Evolutionary conservation across 1,140 invertebrate species (phyloP), one percentile per base, ranked within the genome.

Genomic region (Oncopodura yosiiana): DNA sequence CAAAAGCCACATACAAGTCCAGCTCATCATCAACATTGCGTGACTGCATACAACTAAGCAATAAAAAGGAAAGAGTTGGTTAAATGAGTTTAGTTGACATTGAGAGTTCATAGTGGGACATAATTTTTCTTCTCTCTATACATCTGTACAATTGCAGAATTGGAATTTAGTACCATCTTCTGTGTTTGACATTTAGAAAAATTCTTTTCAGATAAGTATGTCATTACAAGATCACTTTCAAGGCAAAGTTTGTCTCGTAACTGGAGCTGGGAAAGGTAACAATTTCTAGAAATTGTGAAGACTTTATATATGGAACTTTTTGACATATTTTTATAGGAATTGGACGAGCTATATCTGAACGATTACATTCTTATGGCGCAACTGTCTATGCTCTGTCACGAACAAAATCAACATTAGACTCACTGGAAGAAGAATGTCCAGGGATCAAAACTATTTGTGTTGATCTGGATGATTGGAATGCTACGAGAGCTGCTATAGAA

Each of bases 231-330:
- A 54, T 1, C 48, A 70, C 55, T 83, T 87, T 56, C 71, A 75
- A 66, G 78, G 79, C 38, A 88, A 88, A 71, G 75, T 78, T 41
- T 81, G 86, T 62, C 72, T 89, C n/a, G 85, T 89, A 0, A 90
- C 87, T 5, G 86, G 86, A 38, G 84, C 84, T 19, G 83, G 85
- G 26, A 78, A 80, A 78, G 84, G 84, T 85, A 72, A 66, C 23
- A 6, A 32, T 32, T 16, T 30, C 11, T 32, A 27, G 19, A 21
- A 6, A 32, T 6, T 32, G 32, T 4, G 8, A 6, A 34, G 32
- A 32, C 21, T 8, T 34, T 49, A 32, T 4, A 49, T 8, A 6
- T n/a, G 19, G 6, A 8, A 21, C 41, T 9, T 16, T 11, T 38
- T 46, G 9, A 26, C 19, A 6, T 45, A 16, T 8, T 45, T 12